Percentiles rank a stretch among this genome's conserved stretches.
These are phyloP conservation scores for Conistra vaccinii DNA, from an alignment of 2,888 invertebrate species.

Conservation along the genomic window DNA sequence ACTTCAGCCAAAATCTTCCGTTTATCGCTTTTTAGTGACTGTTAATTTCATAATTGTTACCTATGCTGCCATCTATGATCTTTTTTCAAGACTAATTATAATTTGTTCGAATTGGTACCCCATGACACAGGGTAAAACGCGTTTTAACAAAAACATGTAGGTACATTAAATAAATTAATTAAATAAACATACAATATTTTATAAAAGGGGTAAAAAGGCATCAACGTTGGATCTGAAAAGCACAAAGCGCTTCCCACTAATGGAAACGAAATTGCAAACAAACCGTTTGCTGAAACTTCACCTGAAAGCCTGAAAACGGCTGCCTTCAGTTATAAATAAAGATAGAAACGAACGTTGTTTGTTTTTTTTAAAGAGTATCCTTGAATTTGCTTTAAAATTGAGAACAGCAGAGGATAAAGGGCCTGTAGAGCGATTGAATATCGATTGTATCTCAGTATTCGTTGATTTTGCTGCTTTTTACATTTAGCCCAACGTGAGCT, in stretches of 20 bases:
- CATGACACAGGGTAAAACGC: too few relatives aligned
- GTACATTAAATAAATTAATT: neutral
- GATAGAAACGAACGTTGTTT: neutral
- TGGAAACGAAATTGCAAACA: slow-evolving; percentile 14
- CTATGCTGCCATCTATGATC: too few relatives aligned
- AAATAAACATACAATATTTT: neutral
- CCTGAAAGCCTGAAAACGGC: slow-evolving; percentile 3
- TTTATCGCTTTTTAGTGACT: too few relatives aligned
- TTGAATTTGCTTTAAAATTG: slow-evolving; percentile 8
- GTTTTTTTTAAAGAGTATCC: slow-evolving; percentile 3
- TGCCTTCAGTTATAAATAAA: slow-evolving; percentile 4
- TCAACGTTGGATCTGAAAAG: neutral
- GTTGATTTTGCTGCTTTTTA: neutral
- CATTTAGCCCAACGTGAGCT: too few relatives aligned
- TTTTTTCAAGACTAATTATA: too few relatives aligned
- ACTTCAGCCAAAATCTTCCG: too few relatives aligned
- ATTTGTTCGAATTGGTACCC: too few relatives aligned
- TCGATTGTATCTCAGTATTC: neutral
- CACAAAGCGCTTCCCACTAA: neutral
- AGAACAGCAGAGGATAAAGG: neutral
- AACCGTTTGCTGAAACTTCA: neutral
- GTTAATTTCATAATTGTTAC: too few relatives aligned
- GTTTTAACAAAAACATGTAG: too few relatives aligned
- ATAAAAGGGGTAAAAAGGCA: neutral
- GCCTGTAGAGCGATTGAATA: neutral